These are phyloP conservation scores for Rousettus leschenaultii DNA, from an alignment of 2,113 vertebrate genomes.

Conservation along the genomic window DNA sequence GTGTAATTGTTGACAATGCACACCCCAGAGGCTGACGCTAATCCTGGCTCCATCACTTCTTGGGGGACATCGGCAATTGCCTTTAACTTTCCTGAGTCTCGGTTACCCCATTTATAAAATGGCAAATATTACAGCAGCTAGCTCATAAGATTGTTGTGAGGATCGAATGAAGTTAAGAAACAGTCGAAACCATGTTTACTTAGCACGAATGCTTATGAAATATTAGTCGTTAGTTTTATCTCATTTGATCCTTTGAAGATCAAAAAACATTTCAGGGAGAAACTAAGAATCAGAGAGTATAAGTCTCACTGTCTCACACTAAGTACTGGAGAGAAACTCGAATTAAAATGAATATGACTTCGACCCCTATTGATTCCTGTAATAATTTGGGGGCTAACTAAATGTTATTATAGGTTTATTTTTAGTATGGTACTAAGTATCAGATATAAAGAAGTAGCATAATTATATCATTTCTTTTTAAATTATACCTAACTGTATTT, in stretches of 20 bases:
- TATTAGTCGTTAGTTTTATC: not conserved
- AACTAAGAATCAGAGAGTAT: not conserved
- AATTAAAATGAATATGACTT: not conserved
- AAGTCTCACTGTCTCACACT: not conserved
- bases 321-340: not conserved
- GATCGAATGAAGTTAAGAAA: not conserved
- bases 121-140: not conserved
- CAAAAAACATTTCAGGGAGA: not conserved
- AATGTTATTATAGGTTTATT: not conserved
- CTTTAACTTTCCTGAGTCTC: not conserved
- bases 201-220: not conserved
- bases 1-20: not conserved
- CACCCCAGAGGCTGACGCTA: not conserved
- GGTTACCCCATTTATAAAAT: not conserved
- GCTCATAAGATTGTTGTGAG: not conserved
- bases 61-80: not conserved
- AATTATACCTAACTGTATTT: not conserved
- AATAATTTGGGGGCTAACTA: not conserved
- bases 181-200: not conserved
- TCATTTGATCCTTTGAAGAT: not conserved
- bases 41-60: not conserved
- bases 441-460: not conserved
- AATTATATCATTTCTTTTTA: not conserved
- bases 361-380: not conserved
- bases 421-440: not conserved